phyloP scores from a whole-genome alignment of 2,113 vertebrate species.

The Pteruthius melanotis region DNA sequence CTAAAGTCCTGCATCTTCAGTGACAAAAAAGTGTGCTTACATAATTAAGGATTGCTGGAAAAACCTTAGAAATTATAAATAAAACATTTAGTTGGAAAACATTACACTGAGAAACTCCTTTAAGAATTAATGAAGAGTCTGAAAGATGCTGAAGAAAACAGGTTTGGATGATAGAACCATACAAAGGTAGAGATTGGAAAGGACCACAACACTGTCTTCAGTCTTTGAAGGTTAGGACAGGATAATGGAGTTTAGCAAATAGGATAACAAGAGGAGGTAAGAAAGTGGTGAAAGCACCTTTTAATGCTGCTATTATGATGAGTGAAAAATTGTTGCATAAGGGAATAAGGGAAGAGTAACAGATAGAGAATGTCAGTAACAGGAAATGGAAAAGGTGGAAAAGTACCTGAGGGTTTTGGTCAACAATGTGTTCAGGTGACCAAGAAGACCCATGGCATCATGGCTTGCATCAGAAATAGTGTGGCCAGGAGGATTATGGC shows the following conservation, averaged over 20 bases:
- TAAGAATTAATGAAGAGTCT: not conserved
- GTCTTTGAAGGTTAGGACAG: not conserved
- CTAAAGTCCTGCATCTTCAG: not conserved
- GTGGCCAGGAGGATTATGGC: not conserved
- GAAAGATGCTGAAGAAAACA: not conserved
- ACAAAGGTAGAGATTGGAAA: not conserved
- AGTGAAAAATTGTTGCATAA: not conserved
- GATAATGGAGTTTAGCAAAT: not conserved
- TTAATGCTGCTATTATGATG: not conserved
- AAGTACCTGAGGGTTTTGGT: not conserved
- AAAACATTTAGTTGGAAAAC: not conserved
- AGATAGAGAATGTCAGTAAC: not conserved
- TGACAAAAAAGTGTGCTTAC: not conserved
- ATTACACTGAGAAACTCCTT: not conserved
- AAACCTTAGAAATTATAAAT: not conserved
- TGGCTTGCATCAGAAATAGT: not conserved
- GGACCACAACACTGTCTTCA: not conserved
- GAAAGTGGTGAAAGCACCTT: not conserved
- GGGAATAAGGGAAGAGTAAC: not conserved
- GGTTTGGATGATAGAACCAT: not conserved
- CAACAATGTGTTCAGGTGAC: not conserved
- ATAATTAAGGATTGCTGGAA: not conserved
- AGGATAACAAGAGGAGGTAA: not conserved
- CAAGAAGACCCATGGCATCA: not conserved
- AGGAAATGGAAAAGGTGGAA: not conserved